Evolutionary conservation across 2,888 invertebrate genomes (phyloP).

Genomic region (Oegoconia quadripuncta): DNA sequence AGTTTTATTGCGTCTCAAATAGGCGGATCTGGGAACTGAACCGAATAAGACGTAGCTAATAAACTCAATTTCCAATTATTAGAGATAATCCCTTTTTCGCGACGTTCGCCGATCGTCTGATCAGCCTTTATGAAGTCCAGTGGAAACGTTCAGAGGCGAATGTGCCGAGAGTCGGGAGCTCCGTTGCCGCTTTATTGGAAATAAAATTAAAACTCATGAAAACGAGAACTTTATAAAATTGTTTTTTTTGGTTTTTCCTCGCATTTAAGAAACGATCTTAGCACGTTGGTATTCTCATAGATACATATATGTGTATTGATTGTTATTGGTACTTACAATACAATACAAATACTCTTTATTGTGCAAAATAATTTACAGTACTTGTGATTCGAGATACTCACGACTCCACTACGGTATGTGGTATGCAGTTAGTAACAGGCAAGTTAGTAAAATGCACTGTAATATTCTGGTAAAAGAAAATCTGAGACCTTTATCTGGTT

Average conservation of each 20-base stretch:
- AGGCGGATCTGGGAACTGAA: constrained; percentile 8
- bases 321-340: no score
- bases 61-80: constrained; percentile 44
- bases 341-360: no score
- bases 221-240: neutral
- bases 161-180: neutral
- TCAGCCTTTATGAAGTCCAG: constrained; percentile 43
- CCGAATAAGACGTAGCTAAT: constrained; percentile 26
- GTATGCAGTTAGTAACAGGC: no score
- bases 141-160: constrained; percentile 25
- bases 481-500: no score
- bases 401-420: no score
- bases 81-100: constrained; percentile 45
- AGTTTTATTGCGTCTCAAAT: constrained; percentile 11
- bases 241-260: neutral
- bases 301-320: no score
- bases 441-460: no score
- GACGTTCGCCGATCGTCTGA: constrained; percentile 31
- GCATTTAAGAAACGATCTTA: no score
- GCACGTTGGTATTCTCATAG: no score
- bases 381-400: no score
- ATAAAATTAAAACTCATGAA: constrained; percentile 41
- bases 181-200: constrained; percentile 35
- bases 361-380: no score
- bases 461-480: no score